Evolutionary conservation across 2,797 vertebrate species (phyloP), one percentile per base, ranked within the genome.

Genomic region (Sternotherus odoratus): DNA sequence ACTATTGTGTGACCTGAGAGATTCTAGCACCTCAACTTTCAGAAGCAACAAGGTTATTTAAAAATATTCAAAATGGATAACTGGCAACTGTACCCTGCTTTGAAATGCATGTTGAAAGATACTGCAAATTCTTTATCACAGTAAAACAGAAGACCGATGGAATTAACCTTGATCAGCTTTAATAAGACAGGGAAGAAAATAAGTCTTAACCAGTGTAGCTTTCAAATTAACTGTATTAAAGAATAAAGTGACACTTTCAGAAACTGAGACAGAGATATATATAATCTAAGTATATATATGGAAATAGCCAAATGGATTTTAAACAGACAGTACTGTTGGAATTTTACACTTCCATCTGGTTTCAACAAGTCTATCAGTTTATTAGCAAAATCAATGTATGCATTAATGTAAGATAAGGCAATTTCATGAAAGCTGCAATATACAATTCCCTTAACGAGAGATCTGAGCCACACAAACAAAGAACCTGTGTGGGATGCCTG

Each of bases 381-480:
- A 90, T n/a, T 48, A 81, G 79, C 6, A 91, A 82, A 86, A 77
- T 74, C 66, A 91, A 79, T 6, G 46, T 54, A 33, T 21, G 39
- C 53, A 77, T 72, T 91, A 15, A 60, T 16, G 66, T 88, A 89
- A 93, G 12, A 94, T 0, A 86, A 19, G 86, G 30, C 48, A 75
- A 91, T 86, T 93, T 90, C 77, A 53, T 54, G 33, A 91, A 83
- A 95, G 86, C 69, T 85, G 54, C 33, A 92, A 82, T 33, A 89
- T 43, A 21, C 8, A 79, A 50, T 36, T 91, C 80, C 72, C 53
- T 87, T 33, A 92, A 60, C 60, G 88, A 36, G 19, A 2, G 33
- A 85, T 77, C 15, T 80, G 16, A 90, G 33, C 33, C 19, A 91
- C 15, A 50, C 16, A 92, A 80, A 79, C 17, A 23, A 89, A 5